phyloP scores from a whole-genome alignment of 2,113 vertebrate genomes.

The Lonchura striata region DNA sequence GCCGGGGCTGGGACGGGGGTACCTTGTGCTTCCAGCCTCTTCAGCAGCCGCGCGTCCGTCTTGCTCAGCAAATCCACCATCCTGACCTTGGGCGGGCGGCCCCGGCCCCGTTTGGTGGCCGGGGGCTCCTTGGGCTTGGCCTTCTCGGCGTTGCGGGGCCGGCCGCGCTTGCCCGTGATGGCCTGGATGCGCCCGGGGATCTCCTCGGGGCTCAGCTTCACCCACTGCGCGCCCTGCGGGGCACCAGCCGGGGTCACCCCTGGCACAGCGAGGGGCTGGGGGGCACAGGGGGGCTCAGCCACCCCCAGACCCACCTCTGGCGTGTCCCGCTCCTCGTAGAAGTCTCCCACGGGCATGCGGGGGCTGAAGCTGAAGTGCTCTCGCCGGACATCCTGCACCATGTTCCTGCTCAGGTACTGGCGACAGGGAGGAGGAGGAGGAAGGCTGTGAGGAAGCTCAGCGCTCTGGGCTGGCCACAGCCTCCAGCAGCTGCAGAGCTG shows the following conservation, averaged over 20 bases:
- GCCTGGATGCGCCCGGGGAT: slow-evolving; percentile 95
- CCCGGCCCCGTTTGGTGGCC: slow-evolving; percentile 76
- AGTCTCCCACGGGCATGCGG: slow-evolving; percentile 95
- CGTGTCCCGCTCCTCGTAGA: slow-evolving; percentile 91
- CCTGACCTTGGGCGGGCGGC: slow-evolving; percentile 89
- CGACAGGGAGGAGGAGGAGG: neutral
- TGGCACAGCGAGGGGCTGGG: fast-evolving
- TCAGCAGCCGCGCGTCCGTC: slow-evolving; percentile 83
- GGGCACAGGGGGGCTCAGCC: fast-evolving
- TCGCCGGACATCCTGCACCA: slow-evolving; percentile 83
- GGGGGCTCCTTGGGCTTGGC: slow-evolving; percentile 68
- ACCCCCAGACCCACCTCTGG: slow-evolving; percentile 76
- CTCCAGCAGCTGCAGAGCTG: fast-evolving
- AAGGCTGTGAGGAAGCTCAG: neutral
- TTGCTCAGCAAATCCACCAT: slow-evolving; percentile 88
- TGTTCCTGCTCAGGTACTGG: slow-evolving; percentile 89
- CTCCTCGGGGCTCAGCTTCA: slow-evolving; percentile 87
- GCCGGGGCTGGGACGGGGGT: neutral
- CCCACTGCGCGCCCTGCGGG: slow-evolving; percentile 86
- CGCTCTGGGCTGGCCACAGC: fast-evolving
- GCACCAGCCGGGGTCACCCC: neutral
- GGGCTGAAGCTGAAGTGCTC: slow-evolving; percentile 99
- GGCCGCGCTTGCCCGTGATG: slow-evolving; percentile 92
- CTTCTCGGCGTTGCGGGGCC: slow-evolving; percentile 91
- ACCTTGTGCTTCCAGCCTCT: slow-evolving; percentile 89